Percentiles rank a stretch among this genome's conserved stretches.
These are phyloP conservation scores for Myocastor coypus DNA, from an alignment of 2,113 vertebrate genomes.

Conservation along the genomic window DNA sequence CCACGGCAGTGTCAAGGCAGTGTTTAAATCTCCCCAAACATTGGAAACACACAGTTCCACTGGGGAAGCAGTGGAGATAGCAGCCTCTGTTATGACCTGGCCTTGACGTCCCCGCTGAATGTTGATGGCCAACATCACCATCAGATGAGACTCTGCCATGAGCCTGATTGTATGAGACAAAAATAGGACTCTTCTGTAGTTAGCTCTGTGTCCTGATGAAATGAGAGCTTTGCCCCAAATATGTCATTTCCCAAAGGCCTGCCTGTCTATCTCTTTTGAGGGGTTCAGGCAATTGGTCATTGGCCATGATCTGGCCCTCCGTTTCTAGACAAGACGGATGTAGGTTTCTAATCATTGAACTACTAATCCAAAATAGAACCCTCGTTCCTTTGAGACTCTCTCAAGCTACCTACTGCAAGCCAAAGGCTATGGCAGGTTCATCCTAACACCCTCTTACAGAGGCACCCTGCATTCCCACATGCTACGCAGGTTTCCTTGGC, in stretches of 20 bases:
- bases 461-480: accelerated
- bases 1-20: neutral
- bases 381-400: neutral
- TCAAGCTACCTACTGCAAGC: too few relatives aligned
- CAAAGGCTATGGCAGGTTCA: neutral
- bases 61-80: neutral
- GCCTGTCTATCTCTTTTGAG: accelerated
- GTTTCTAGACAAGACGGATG: neutral
- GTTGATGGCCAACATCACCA: neutral
- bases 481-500: accelerated
- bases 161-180: neutral
- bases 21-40: neutral
- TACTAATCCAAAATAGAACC: neutral
- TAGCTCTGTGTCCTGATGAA: neutral
- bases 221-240: neutral
- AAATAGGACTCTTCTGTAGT: neutral
- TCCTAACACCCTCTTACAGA: accelerated
- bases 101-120: neutral
- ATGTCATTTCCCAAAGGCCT: neutral
- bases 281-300: neutral
- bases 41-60: accelerated
- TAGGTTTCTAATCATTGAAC: too few relatives aligned
- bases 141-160: neutral
- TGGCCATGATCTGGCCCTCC: neutral
- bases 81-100: accelerated